phyloP scores from a whole-genome alignment of 2,888 invertebrate genomes.

The Stenodera caucasica region DNA sequence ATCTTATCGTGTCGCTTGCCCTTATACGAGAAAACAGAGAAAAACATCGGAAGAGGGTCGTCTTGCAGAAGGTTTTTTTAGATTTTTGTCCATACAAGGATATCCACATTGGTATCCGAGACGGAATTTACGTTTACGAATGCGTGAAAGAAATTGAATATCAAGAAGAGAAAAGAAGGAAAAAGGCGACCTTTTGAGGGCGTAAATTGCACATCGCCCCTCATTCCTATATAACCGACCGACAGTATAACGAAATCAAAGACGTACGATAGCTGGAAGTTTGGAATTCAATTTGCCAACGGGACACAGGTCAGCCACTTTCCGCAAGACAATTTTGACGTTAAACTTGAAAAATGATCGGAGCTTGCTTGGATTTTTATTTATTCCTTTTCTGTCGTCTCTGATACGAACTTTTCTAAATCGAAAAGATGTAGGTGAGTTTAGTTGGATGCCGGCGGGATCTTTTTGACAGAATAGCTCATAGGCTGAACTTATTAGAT shows the following conservation, averaged over 20 bases:
- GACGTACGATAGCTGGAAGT: conserved; percentile 37
- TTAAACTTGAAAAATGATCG: conserved; percentile 37
- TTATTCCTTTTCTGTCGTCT: conserved; percentile 24
- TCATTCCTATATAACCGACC: no score
- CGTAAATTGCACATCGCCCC: conserved; percentile 37
- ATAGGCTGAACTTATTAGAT: conserved; percentile 8
- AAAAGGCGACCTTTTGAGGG: conserved; percentile 34
- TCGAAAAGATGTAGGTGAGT: conserved; percentile 15
- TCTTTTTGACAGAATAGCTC: conserved; percentile 9
- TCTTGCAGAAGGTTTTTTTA: conserved; percentile 29
- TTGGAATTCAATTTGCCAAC: conserved; percentile 33
- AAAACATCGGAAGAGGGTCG: conserved; percentile 15
- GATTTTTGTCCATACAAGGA: conserved; percentile 32
- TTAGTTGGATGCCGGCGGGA: conserved; percentile 15
- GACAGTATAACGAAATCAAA: conserved; percentile 45
- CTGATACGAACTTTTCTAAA: conserved; percentile 16
- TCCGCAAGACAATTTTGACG: conserved; percentile 42
- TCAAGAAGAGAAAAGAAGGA: conserved; percentile 27
- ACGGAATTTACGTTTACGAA: conserved; percentile 45
- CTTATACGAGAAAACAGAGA: neutral
- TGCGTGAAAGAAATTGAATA: conserved; percentile 48
- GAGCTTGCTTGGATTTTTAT: conserved; percentile 31
- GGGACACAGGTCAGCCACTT: conserved; percentile 36
- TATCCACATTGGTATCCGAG: conserved; percentile 34
- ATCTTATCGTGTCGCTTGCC: conserved; percentile 11